Evolutionary conservation across 2,797 vertebrate genomes (phyloP), one percentile per base, ranked within the genome.

Genomic region (Nasua narica): DNA sequence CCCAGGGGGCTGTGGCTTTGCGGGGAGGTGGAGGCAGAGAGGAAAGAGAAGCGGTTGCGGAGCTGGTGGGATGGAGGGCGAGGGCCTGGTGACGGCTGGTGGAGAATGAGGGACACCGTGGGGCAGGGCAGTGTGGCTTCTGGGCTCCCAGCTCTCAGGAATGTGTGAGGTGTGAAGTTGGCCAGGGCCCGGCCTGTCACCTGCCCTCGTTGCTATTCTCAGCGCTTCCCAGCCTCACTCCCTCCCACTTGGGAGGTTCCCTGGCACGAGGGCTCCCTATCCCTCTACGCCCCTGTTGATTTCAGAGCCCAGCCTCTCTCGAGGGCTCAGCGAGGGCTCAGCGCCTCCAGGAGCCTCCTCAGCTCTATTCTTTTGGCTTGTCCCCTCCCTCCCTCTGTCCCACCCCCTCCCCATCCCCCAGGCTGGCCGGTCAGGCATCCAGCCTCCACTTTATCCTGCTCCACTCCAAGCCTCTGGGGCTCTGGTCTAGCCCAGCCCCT

Each of bases 171-270:
- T 95, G 86, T 90, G 88, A 97, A 85, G 96, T 96, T 14, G n/a
- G 52, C 70, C 92, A 90, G 90, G 76, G 93, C 95, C 16, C 0
- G 29, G 27, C 87, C 19, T 90, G 97, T 97, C 94, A 96, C 94
- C 97, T 98, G 96, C 91, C 82, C 52, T 46, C 52, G 37, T 54
- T 96, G 93, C 95, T 96, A 92, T 97, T 98, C 97, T 96, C 91
- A 95, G 96, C 46, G 0, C 35, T 95, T 96, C 89, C 83, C 67
- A 81, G 92, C 88, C 87, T 19, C 11, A 62, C 52, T 78, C 70
- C 58, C 85, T 87, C 84, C 97, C 74, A 91, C 67, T 87, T 82
- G 94, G 91, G 94, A 96, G 92, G 79, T 91, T 94, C 91, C 95
- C 78, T 97, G 98, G 95, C 97, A 81, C 9, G 40, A 95, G 74